Conservation (phyloP, 2,888 invertebrate genomes). For the Drosophila mettleri region DNA sequence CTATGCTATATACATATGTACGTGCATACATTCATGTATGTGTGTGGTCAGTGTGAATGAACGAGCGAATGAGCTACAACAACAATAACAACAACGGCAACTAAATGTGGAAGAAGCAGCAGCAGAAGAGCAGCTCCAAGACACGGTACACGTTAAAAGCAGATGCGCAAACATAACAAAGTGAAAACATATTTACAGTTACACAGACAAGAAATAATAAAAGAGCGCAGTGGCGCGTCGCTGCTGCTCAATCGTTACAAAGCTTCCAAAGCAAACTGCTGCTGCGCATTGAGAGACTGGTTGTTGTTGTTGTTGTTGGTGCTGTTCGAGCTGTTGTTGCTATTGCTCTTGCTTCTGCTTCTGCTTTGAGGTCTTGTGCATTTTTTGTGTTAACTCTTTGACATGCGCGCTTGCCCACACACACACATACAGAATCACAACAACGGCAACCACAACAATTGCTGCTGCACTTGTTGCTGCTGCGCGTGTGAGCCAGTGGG, state of each 20-base stretch:
- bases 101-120: constrained; percentile 21
- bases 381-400: constrained; percentile 55
- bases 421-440: constrained; percentile 50
- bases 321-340: not conserved
- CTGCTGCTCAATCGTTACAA: constrained; percentile 26
- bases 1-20: not conserved
- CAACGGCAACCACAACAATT: constrained; percentile 42
- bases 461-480: constrained; percentile 52
- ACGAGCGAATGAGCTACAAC: constrained; percentile 67
- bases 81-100: constrained; percentile 28
- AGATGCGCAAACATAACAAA: constrained; percentile 78
- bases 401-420: constrained; percentile 38
- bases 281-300: constrained; percentile 60
- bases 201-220: constrained; percentile 46
- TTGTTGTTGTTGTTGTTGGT: constrained; percentile 30
- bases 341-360: constrained; percentile 21
- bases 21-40: not conserved
- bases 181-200: constrained; percentile 81
- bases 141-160: constrained; percentile 55
- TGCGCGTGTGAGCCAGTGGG: constrained; percentile 5
- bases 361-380: constrained; percentile 30
- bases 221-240: constrained; percentile 34
- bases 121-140: constrained; percentile 29
- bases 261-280: constrained; percentile 51
- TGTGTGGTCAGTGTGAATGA: constrained; percentile 57